Evolutionary conservation across 2,113 vertebrate species (phyloP).

Genomic region (Corynorhinus townsendii): DNA sequence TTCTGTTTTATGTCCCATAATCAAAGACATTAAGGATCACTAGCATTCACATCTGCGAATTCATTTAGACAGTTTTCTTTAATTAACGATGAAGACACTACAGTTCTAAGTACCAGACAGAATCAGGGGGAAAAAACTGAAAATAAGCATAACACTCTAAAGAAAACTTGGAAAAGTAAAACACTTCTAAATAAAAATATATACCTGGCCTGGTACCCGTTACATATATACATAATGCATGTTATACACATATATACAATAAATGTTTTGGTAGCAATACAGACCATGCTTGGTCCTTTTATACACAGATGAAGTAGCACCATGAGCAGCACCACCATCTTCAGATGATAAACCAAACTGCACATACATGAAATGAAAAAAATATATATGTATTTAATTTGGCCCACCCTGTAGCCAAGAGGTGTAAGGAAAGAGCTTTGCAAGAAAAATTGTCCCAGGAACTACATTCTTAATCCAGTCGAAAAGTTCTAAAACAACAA

Average conservation of each 20-base stretch:
- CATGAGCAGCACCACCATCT: conserved; percentile 60
- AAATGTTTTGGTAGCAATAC: conserved; percentile 73
- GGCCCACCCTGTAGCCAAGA: conserved; percentile 63
- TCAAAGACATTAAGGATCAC: conserved; percentile 53
- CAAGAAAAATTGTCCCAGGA: conserved; percentile 46
- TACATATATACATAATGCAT: conserved; percentile 68
- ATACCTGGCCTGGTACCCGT: conserved; percentile 64
- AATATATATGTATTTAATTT: conserved; percentile 25
- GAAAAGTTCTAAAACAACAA: conserved; percentile 34
- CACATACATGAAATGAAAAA: conserved; percentile 49
- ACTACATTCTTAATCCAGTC: conserved; percentile 55
- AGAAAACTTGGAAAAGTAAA: conserved; percentile 65
- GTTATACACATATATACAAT: conserved; percentile 70
- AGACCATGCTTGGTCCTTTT: conserved; percentile 72
- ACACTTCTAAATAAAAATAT: conserved; percentile 71
- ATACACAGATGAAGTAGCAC: conserved; percentile 72
- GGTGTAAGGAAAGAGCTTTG: conserved; percentile 40
- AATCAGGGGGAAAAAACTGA: neutral
- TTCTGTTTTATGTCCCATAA: conserved; percentile 3
- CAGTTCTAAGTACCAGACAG: conserved; percentile 73
- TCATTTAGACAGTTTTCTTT: conserved; percentile 74
- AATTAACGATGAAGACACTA: conserved; percentile 73
- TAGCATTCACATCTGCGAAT: conserved; percentile 6
- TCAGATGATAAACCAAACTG: conserved; percentile 57
- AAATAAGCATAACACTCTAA: conserved; percentile 69